Percentiles rank a stretch among this genome's conserved stretches.
Conservation (phyloP, 2,797 vertebrate species). For the Sandelia bainsii region DNA sequence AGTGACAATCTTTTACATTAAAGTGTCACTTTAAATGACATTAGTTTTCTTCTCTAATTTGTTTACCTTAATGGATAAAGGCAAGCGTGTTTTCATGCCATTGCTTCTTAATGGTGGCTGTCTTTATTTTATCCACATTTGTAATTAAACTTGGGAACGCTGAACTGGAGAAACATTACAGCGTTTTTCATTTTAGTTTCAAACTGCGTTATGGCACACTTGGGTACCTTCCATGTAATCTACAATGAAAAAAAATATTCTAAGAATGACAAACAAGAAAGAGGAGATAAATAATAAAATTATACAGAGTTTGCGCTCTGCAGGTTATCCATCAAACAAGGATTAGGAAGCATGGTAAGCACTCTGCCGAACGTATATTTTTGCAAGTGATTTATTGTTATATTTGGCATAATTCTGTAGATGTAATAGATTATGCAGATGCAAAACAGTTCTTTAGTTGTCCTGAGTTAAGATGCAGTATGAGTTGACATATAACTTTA, state of each 20-base stretch:
- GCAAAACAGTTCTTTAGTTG: not conserved
- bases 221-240: constrained; percentile 40
- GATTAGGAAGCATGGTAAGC: not conserved
- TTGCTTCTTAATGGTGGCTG: constrained; percentile 48
- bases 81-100: constrained; percentile 18
- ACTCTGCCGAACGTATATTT: constrained; percentile 20
- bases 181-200: constrained; percentile 40
- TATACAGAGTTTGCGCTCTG: constrained; percentile 7
- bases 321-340: constrained; percentile 34
- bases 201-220: constrained; percentile 44
- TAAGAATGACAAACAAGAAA: constrained; percentile 24
- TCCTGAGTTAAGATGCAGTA: not conserved
- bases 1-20: no score
- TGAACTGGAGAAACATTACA: constrained; percentile 42
- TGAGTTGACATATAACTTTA: not conserved
- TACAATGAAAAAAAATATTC: constrained; percentile 36
- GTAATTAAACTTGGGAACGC: constrained; percentile 61
- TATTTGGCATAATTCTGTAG: not conserved
- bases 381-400: constrained; percentile 24
- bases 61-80: constrained; percentile 36
- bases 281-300: constrained; percentile 44
- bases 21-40: constrained; percentile 32
- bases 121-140: constrained; percentile 52
- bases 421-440: not conserved
- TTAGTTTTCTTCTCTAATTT: constrained; percentile 41